phyloP scores from a whole-genome alignment of 2,888 invertebrate species.

The Ptilodon capucinus region DNA sequence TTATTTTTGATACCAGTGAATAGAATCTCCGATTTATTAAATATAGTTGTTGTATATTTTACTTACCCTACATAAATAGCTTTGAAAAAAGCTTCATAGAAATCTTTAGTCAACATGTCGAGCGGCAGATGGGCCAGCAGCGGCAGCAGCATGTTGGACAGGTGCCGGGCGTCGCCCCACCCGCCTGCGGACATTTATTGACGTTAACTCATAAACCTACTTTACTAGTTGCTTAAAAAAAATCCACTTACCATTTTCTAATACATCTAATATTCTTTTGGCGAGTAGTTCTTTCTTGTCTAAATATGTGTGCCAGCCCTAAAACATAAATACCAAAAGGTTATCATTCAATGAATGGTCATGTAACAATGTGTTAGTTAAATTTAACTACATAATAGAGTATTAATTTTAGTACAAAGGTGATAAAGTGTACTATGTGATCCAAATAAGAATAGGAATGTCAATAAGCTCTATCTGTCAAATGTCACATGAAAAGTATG shows the following conservation, averaged over 20 bases:
- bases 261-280: slow-evolving; percentile 54
- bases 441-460: too few species aligned
- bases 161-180: slow-evolving; percentile 87
- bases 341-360: too few species aligned
- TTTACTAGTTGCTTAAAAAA: neutral
- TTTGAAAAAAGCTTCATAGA: slow-evolving; percentile 86
- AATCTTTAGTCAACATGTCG: slow-evolving; percentile 72
- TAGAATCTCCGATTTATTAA: too few species aligned
- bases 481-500: too few species aligned
- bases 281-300: slow-evolving; percentile 88
- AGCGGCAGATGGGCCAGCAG: slow-evolving; percentile 87
- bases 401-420: too few species aligned
- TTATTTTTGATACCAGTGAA: too few species aligned
- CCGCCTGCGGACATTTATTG: too few species aligned
- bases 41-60: neutral
- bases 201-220: neutral
- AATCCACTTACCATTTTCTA: slow-evolving; percentile 55
- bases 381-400: too few species aligned
- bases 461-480: too few species aligned
- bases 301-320: slow-evolving; percentile 88
- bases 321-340: too few species aligned
- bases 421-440: too few species aligned
- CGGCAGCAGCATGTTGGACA: slow-evolving; percentile 89
- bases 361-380: too few species aligned
- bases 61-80: slow-evolving; percentile 86